Evolutionary conservation across 2,797 vertebrate species (phyloP), one percentile per base, ranked within the genome.

Genomic region (Molothrus aeneus): DNA sequence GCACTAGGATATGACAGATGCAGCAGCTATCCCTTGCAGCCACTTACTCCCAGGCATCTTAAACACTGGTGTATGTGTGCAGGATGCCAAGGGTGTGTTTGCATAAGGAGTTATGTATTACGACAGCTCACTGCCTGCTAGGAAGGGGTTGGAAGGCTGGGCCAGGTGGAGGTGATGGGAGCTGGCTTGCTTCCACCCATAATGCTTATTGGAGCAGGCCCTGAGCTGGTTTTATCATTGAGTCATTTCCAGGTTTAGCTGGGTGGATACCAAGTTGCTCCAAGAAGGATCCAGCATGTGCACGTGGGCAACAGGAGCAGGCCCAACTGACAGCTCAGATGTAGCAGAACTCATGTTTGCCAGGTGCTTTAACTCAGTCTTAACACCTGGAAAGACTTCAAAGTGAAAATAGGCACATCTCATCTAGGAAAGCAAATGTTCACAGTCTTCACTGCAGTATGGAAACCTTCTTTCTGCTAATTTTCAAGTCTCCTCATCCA

Each of bases 121-220:
- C 93, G 88, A 95, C 94, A 93, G 86, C 82, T 95, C 40, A 17
- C 59, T 7, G 10, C 77, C 80, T 90, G 59, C 63, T 42, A 59
- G 80, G n/a, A 88, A 2, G 6, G 31, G 11, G 54, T 79, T 94
- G 0, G n/a, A 84, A 95, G 83, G 63, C 73, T 73, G 54, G 43
- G 73, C 77, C 88, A 92, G 90, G 88, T 95, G 88, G 73, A 96
- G 86, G 88, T 94, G 86, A 70, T 71, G 82, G 48, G 73, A 97
- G 15, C 4, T 96, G 94, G 92, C 92, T 84, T 61, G 11, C 51
- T 95, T 90, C 92, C 70, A 69, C 31, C 24, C 11, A 7, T 3
- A 59, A 11, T 24, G 38, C 59, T 93, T 43, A 91, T 1, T 79
- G 90, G 66, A 95, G 73, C 63, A 65, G 71, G 36, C n/a, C 47